Evolutionary conservation across 2,113 vertebrate genomes (phyloP), one percentile per base, ranked within the genome.

Genomic region (Cynoglossus semilaevis): DNA sequence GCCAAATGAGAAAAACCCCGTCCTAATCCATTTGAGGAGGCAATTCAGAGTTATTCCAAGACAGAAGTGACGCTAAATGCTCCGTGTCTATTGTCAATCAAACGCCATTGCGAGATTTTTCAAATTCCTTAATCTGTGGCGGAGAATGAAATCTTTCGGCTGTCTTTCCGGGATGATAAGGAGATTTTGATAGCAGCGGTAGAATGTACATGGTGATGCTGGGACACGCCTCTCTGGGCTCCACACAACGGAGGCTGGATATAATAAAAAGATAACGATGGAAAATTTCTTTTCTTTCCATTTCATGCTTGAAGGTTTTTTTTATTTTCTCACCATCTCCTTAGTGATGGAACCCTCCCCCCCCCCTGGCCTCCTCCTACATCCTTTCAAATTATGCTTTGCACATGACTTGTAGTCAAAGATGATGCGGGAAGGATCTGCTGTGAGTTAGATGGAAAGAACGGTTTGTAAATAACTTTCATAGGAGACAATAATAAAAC

Each of bases 21-120:
- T 72, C 67, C 68, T 76, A 79, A 81, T 82, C 79, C 77, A 77
- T 49, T 76, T 69, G 58, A 81, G 67, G 44, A 81, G 79, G 74
- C 72, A 78, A 81, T 81, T 81, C 74, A 16, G 62, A 61, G 11
- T 57, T 77, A 41, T 63, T 56, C 36, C 8, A 37, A 59, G 52
- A 63, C 52, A 48, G 46, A 42, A 40, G 12, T 34, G 64, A 62
- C 51, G 51, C 49, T 54, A 38, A 56, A 76, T 64, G 57, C 65
- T 37, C 9, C 15, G 52, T 41, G 38, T 41, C 38, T 41, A 41
- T 14, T 41, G 11, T 61, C 52, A 80, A 42, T 72, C 53, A 66
- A 64, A 46, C 57, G 44, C 57, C n/a, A 51, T 52, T 29, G 45
- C 63, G 44, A 53, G 29, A 61, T 48, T 77, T 48, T 50, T 40